Percentiles rank a stretch among this genome's conserved stretches.
Conservation (phyloP, 2,797 vertebrate genomes). For the Hafferia zeledoni region DNA sequence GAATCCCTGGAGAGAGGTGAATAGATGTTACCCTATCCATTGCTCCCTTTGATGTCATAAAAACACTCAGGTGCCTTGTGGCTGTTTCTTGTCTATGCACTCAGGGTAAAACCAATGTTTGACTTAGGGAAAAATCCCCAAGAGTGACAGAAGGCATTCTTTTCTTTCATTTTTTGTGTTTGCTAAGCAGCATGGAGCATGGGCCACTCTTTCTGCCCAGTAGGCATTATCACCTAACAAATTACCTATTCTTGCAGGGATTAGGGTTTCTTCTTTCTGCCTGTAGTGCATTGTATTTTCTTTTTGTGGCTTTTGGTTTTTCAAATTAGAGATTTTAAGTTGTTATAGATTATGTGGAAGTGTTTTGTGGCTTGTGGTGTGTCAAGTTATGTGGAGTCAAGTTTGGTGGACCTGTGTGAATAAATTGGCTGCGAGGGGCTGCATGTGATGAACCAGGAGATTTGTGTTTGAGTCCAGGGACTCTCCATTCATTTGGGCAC, state of each 20-base stretch:
- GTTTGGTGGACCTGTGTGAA: constrained; percentile 50
- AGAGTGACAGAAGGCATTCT: not conserved
- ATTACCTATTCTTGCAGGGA: constrained; percentile 41
- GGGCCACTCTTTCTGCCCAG: not conserved
- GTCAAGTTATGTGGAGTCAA: constrained; percentile 34
- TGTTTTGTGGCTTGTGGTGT: constrained; percentile 67
- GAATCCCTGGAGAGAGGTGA: not conserved
- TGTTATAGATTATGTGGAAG: constrained; percentile 62
- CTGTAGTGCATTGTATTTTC: constrained; percentile 34
- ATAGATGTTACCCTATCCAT: not conserved
- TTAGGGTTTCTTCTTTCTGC: constrained; percentile 19
- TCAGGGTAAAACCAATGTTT: not conserved
- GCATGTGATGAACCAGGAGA: constrained; percentile 13
- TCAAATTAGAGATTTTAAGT: constrained; percentile 70
- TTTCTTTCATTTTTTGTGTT: not conserved
- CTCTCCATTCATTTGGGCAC: not conserved
- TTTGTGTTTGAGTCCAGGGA: not conserved
- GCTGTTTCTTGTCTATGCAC: not conserved
- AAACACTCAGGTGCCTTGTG: not conserved
- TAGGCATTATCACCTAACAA: not conserved
- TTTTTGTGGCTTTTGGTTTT: constrained; percentile 63
- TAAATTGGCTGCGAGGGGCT: not conserved
- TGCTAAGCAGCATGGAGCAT: not conserved
- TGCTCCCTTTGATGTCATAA: not conserved
- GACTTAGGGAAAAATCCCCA: not conserved